Evolutionary conservation across 2,113 vertebrate species (phyloP), one percentile per base, ranked within the genome.

Genomic region (Anoura caudifer): DNA sequence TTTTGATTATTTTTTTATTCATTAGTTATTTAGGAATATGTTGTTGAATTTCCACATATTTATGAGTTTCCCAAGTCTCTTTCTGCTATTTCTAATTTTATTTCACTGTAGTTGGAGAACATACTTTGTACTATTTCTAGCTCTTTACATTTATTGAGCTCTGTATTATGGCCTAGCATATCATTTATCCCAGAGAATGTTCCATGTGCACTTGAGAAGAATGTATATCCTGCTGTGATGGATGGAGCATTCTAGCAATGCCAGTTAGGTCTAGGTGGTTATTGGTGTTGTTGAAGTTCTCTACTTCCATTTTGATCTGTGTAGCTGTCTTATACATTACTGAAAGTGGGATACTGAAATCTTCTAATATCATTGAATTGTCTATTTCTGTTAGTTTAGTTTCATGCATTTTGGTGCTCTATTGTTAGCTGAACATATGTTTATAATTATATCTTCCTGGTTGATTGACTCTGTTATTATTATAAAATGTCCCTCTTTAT

Each of bases 41-140:
- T 76, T 76, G 26, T 87, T 95, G 59, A 28, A 97, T 75, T 91
- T 85, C 28, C 26, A 86, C 14, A 2, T 52, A 47, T 86, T 50
- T 81, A 5, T 73, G 31, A 69, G 22, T 70, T 63, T 82, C 16
- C 38, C n/a, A 82, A 52, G 5, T 92, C 89, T 79, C 16, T 88
- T 88, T 54, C 63, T 92, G 67, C 50, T 56, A 63, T 36, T 95
- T 89, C 52, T 87, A 36, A 90, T 81, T 89, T 84, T 20, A 81
- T 77, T 86, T 12, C 43, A 56, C 43, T 70, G 15, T 90, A 45
- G 13, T 54, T 31, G 36, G 22, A 94, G 54, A 96, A 72, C 59
- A 88, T 22, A 38, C 12, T 93, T 90, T 59, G 15, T 56, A 43
- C 79, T 75, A 38, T 87, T 91, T 72, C 33, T 76, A 1, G 54